These are phyloP conservation scores for Temnothorax nylanderi DNA, from an alignment of 1,140 invertebrate genomes.

Conservation along the genomic window DNA sequence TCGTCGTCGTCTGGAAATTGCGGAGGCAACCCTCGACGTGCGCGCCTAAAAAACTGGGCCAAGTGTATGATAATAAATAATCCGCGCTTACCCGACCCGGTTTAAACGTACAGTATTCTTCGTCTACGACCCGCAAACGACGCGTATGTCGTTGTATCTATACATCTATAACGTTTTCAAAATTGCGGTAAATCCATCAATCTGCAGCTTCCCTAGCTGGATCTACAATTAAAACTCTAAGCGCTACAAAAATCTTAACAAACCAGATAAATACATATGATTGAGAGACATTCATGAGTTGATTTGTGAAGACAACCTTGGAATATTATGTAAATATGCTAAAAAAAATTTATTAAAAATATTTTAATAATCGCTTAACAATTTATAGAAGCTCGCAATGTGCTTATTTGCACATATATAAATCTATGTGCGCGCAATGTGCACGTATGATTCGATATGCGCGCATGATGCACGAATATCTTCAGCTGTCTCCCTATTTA, in stretches of 20 bases:
- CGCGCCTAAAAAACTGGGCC: slow-evolving; percentile 72
- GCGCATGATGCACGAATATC: slow-evolving; percentile 51
- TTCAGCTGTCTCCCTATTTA: slow-evolving; percentile 79
- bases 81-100: slow-evolving; percentile 60
- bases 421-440: slow-evolving; percentile 40
- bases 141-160: no score
- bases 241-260: neutral
- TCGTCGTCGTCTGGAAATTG: slow-evolving; percentile 47
- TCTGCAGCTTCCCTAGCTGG: neutral
- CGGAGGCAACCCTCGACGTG: slow-evolving; percentile 21
- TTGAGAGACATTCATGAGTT: neutral
- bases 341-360: neutral
- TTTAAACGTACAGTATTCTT: slow-evolving; percentile 47
- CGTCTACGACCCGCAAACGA: neutral
- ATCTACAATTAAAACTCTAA: neutral
- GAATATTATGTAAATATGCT: neutral
- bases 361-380: neutral
- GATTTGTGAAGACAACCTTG: neutral
- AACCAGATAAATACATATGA: neutral
- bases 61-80: slow-evolving; percentile 78
- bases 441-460: neutral
- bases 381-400: neutral
- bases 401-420: neutral
- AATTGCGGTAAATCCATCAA: neutral
- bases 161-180: neutral